These are phyloP conservation scores for Calephelis virginiensis DNA, from an alignment of 1,140 invertebrate species.

Conservation along the genomic window DNA sequence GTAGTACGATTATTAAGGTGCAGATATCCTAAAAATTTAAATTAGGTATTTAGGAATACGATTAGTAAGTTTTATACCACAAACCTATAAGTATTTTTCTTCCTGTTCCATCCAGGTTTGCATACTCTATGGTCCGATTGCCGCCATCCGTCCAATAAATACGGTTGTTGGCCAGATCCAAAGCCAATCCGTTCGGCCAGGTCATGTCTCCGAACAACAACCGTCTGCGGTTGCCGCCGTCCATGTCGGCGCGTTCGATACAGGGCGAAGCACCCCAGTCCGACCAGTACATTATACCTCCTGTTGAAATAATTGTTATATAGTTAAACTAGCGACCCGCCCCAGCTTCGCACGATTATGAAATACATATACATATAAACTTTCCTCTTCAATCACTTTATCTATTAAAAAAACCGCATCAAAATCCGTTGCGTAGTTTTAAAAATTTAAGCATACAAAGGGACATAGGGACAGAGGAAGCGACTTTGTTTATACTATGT, in stretches of 20 bases:
- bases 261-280: slow-evolving; percentile 91
- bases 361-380: no score
- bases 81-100: slow-evolving; percentile 84
- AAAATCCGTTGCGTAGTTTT: no score
- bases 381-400: no score
- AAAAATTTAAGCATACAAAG: no score
- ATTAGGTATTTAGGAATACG: not conserved
- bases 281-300: slow-evolving; percentile 91
- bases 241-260: slow-evolving; percentile 93
- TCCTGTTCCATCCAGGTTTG: slow-evolving; percentile 88
- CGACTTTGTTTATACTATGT: no score
- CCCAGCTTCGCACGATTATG: no score
- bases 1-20: no score
- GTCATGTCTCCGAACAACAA: slow-evolving; percentile 86
- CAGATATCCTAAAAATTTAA: not conserved
- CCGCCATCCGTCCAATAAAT: slow-evolving; percentile 92
- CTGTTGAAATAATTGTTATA: slow-evolving; percentile 53
- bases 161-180: slow-evolving; percentile 85
- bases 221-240: slow-evolving; percentile 85
- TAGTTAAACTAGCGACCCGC: no score
- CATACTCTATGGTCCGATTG: slow-evolving; percentile 89
- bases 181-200: slow-evolving; percentile 90
- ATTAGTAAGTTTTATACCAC: slow-evolving; percentile 13
- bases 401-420: no score
- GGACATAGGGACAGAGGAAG: no score